Evolutionary conservation across 2,113 vertebrate genomes (phyloP), one percentile per base, ranked within the genome.

Genomic region (Entomyzon cyanotis): DNA sequence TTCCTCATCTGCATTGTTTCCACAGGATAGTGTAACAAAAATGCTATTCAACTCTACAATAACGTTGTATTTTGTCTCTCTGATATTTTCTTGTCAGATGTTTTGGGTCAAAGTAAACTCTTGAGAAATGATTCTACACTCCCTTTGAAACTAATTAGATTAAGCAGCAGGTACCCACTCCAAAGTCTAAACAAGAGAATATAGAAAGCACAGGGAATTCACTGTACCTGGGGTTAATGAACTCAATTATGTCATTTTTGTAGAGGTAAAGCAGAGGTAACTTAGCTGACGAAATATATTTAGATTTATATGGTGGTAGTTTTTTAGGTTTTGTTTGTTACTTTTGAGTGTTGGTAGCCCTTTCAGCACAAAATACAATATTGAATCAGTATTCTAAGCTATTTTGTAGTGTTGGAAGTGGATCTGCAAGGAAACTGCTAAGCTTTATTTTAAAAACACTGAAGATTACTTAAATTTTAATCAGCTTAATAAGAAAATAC

Each of bases 131-230:
- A 86, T 78, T 85, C 75, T 50, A 97, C 96, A 96, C 97, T 98
- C 98, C 98, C 98, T 98, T 91, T 97, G 98, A 98, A 98, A 98
- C 97, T 98, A 98, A 98, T 98, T 98, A 98, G 96, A 84, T 89
- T 97, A 98, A 98, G 96, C 95, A 98, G 97, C 93, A 97, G 95
- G 95, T 97, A 94, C 81, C 81, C 78, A 70, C 71, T 94, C 89
- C 8, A 5, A 93, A 95, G 84, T 90, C 88, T 63, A 87, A 95
- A 95, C 78, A 92, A 94, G 70, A 94, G 93, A 93, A 91, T 31
- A 42, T n/a, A 85, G 70, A 87, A 93, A 70, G 56, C 65, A 64
- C 60, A 62, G 96, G 97, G 95, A 97, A 95, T 96, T 97, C 90
- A 68, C 63, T 83, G 91, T 71, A 83, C 71, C 76, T 86, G 87